phyloP scores from a whole-genome alignment of 2,888 invertebrate species.

The Macaria liturata region DNA sequence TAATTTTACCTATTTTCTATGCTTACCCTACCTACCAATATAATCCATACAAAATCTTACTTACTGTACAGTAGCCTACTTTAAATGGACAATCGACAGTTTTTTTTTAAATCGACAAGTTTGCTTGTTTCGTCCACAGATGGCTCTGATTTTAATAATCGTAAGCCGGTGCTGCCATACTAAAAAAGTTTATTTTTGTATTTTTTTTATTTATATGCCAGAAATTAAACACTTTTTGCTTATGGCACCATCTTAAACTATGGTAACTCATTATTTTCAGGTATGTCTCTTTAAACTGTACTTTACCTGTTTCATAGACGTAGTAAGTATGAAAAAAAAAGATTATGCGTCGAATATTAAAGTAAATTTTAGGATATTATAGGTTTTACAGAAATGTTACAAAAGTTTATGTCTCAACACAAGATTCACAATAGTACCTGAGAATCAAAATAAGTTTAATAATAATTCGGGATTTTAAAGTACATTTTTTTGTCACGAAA shows the following conservation, averaged over 20 bases:
- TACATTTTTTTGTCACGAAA: too few species aligned
- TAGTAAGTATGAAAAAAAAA: background rate
- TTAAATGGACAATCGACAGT: constrained; percentile 46
- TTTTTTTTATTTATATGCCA: background rate
- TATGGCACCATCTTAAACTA: constrained; percentile 79
- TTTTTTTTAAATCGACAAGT: constrained; percentile 35
- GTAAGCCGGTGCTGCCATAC: constrained; percentile 6
- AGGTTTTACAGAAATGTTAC: background rate
- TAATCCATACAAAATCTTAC: constrained; percentile 42
- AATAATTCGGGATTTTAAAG: too few species aligned
- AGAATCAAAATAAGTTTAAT: too few species aligned
- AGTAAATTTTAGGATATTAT: too few species aligned
- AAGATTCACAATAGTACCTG: too few species aligned
- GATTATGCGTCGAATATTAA: too few species aligned
- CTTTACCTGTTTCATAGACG: constrained; percentile 18
- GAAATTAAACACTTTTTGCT: constrained; percentile 50
- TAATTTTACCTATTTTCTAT: constrained; percentile 36
- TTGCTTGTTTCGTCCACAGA: constrained; percentile 37
- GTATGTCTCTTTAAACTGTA: constrained; percentile 45
- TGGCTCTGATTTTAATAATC: constrained; percentile 40
- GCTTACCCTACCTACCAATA: constrained; percentile 40
- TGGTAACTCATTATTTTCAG: constrained; percentile 74
- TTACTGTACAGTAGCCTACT: constrained; percentile 48
- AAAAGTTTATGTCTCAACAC: background rate
- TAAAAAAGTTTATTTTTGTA: constrained; percentile 11